A percentile compares a stretch with the other conserved stretches of the same genome.
These are phyloP conservation scores for Crenichthys baileyi DNA, from an alignment of 2,797 vertebrate species.

Conservation along the genomic window DNA sequence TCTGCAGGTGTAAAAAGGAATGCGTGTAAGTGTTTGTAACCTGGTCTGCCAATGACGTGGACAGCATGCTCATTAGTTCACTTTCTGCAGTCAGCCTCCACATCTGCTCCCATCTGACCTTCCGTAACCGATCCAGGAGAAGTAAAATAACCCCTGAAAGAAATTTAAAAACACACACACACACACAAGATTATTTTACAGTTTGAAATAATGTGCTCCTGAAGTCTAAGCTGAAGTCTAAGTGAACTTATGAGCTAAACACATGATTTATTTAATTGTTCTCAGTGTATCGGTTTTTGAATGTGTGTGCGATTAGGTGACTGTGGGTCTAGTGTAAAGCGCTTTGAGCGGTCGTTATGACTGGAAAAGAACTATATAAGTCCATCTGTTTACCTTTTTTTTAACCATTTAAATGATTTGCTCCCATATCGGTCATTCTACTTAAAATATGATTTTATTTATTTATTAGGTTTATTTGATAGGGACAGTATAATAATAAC, in stretches of 20 bases:
- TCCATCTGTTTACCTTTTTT: no score
- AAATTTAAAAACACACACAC: not conserved
- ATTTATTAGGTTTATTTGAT: no score
- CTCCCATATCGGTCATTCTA: no score
- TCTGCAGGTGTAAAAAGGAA: not conserved
- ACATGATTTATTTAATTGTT: no score
- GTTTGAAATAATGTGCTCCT: not conserved
- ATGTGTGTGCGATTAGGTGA: no score
- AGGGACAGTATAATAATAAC: no score
- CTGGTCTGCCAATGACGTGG: conserved; percentile 97
- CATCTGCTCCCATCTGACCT: conserved; percentile 99
- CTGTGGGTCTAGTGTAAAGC: no score
- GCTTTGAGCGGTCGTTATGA: no score
- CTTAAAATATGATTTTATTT: no score
- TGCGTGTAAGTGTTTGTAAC: conserved; percentile 62
- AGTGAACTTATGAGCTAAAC: not conserved
- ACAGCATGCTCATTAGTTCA: conserved; percentile 98
- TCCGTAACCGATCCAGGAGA: conserved; percentile 93
- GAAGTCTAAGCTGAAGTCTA: not conserved
- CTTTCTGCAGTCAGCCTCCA: conserved; percentile 97
- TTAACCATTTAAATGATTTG: no score
- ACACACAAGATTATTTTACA: not conserved
- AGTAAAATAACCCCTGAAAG: conserved; percentile 93
- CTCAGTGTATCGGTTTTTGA: no score
- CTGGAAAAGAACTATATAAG: no score